Conservation (phyloP, 2,797 vertebrate genomes). For the Hippoglossus hippoglossus region DNA sequence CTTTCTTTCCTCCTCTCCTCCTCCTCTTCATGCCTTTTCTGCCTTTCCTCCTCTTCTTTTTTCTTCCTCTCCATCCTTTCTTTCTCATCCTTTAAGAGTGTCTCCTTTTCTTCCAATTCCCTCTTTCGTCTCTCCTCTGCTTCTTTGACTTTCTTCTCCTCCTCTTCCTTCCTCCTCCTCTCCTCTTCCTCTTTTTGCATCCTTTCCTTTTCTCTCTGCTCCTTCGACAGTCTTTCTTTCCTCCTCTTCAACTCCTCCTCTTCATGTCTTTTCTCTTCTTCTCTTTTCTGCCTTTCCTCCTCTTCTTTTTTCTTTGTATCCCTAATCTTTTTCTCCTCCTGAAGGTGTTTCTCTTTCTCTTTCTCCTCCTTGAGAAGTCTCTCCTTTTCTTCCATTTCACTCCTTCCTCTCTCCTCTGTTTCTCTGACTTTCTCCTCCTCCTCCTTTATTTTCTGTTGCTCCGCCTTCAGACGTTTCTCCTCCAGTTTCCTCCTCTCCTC, state of each 20-base stretch:
- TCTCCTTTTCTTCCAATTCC: constrained; percentile 21
- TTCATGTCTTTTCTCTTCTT: constrained; percentile 38
- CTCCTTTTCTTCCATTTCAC: constrained; percentile 2
- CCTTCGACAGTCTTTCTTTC: constrained; percentile 50
- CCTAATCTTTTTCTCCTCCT: constrained; percentile 4
- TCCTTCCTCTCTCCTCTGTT: neutral
- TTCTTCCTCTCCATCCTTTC: neutral
- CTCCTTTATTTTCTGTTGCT: constrained; percentile 17
- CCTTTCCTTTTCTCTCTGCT: constrained; percentile 55
- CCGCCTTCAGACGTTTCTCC: neutral
- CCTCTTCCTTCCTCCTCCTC: constrained; percentile 53
- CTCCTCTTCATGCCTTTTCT: neutral
- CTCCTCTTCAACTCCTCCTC: constrained; percentile 56
- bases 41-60: neutral
- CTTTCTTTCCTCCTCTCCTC: neutral
- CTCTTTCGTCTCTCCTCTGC: constrained; percentile 38
- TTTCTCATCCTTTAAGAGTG: too few relatives aligned
- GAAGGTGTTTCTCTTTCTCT: neutral
- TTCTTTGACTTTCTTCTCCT: constrained; percentile 41
- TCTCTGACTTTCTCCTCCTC: constrained; percentile 7
- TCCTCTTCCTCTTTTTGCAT: constrained; percentile 29
- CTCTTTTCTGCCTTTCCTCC: constrained; percentile 37
- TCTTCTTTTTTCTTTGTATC: constrained; percentile 46
- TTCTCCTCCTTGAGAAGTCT: neutral
- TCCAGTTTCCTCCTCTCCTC: constrained; percentile 47